Evolutionary conservation across 1,140 invertebrate species (phyloP), one percentile per base, ranked within the genome.

Genomic region (Drosophila asahinai): DNA sequence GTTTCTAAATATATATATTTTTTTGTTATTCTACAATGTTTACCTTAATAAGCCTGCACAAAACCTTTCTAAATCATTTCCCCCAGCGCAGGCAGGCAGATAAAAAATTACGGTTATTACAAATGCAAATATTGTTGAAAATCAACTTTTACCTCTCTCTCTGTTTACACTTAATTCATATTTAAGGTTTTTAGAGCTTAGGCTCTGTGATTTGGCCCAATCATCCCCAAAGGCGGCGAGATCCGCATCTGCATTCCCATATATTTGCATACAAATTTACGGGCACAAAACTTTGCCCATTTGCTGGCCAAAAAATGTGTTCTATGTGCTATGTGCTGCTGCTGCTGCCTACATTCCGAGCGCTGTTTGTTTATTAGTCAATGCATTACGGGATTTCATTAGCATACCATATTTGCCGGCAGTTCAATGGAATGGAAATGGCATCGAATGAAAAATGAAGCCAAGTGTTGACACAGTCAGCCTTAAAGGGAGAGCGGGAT

Each of bases 361-460:
- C 49, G 52, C 57, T 47, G 47, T 66, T 75, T 75, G 64, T 83
- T 74, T 68, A 79, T 82, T 74, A 62, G 68, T 36, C 59, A 68
- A 52, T 65, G 52, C 80, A 64, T 80, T 78, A 68, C 19, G 38
- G 54, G 59, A 74, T 74, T 80, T 74, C 42, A 80, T 80, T 80
- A 66, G 77, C 77, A 74, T 54, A 61, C 71, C 65, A 62, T 55
- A 33, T 64, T 59, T 55, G 27, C 52, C 17, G 38, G 43, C 22
- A 55, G 52, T 83, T 63, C 71, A 72, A 70, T 68, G 74, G 27
- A 66, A 73, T 80, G 42, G 59, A 73, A 68, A 62, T 68, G 55
- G 36, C 52, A 73, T 77, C 45, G 54, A 73, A 70, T 87, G 83
- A 70, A 77, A 83, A 87, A 86, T 81, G 58, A 64, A 74, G 60